Conservation (phyloP, 2,797 vertebrate genomes). For the Characodon lateralis region DNA sequence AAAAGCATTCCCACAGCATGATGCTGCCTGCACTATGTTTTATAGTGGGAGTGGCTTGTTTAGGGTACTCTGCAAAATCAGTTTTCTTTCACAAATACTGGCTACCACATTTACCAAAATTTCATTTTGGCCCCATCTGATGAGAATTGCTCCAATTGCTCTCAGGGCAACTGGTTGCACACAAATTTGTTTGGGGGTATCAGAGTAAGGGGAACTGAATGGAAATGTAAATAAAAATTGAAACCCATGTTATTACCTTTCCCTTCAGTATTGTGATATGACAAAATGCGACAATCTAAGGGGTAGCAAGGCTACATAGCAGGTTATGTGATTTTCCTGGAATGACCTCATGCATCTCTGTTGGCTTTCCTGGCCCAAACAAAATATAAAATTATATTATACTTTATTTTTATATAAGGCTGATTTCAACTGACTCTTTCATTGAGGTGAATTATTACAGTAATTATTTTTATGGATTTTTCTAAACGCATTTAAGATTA, state of each 20-base stretch:
- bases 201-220: not conserved
- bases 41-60: too few species aligned
- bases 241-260: not conserved
- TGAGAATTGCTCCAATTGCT: too few species aligned
- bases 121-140: too few species aligned
- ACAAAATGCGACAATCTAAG: not conserved
- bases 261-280: not conserved
- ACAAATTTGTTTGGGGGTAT: too few species aligned
- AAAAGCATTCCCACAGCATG: not conserved
- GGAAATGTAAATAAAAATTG: too few species aligned
- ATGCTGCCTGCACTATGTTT: not conserved
- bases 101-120: too few species aligned
- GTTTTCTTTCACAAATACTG: too few species aligned
- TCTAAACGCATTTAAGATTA: not conserved
- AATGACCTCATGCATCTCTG: not conserved
- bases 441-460: not conserved
- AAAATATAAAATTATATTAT: not conserved
- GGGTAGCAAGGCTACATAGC: not conserved
- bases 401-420: not conserved
- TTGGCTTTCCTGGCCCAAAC: not conserved
- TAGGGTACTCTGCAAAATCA: too few species aligned
- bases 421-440: not conserved
- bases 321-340: not conserved
- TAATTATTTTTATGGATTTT: not conserved
- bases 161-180: too few species aligned